Evolutionary conservation across 2,113 vertebrate species (phyloP).

Genomic region (Leptocoma aspasia): DNA sequence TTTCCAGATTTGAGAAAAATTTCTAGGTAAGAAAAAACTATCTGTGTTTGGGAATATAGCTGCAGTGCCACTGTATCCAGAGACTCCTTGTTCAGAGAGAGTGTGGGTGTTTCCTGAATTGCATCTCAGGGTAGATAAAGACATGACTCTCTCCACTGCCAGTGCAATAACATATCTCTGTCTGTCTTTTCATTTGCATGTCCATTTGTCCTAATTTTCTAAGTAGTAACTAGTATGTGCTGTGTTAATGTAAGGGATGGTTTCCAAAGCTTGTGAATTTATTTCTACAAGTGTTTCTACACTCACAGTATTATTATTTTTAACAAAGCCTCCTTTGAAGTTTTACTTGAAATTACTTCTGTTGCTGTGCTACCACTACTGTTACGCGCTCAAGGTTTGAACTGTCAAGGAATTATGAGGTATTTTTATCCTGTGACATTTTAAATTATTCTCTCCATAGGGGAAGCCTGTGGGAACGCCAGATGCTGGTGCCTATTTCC

Average conservation of each 20-base stretch:
- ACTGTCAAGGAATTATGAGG: constrained; percentile 56
- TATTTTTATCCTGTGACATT: constrained; percentile 66
- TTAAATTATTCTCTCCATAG: constrained; percentile 76
- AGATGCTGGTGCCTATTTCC: constrained; percentile 91
- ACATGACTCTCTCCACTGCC: neutral
- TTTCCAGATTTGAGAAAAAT: neutral
- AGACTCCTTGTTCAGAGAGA: neutral
- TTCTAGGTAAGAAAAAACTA: neutral
- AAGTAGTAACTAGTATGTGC: neutral
- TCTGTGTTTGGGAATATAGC: neutral
- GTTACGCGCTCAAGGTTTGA: constrained; percentile 31
- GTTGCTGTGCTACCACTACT: neutral
- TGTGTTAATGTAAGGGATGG: neutral
- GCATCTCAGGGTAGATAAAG: neutral
- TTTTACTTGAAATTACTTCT: constrained; percentile 5
- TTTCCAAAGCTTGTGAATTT: neutral
- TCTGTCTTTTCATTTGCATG: neutral
- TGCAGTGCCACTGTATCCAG: neutral
- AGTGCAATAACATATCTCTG: neutral
- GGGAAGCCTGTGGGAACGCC: constrained; percentile 97
- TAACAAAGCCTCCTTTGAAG: neutral
- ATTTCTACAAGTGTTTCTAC: neutral
- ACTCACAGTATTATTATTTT: neutral
- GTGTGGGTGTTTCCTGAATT: neutral
- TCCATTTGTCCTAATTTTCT: neutral